Evolutionary conservation across 2,113 vertebrate species (phyloP).

Genomic region (Reinhardtius hippoglossoides): DNA sequence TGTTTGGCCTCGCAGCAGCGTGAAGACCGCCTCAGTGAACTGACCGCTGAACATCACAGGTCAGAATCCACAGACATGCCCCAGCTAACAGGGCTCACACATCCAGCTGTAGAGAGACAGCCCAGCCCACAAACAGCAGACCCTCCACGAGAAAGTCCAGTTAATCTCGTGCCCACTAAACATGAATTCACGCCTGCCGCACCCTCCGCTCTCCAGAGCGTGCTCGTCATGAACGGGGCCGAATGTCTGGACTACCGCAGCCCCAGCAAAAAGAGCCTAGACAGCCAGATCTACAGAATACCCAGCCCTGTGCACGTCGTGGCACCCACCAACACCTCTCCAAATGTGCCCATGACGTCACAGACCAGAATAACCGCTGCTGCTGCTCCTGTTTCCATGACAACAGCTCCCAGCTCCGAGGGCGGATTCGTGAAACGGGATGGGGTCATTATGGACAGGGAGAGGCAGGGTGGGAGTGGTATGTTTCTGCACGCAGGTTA

Average conservation of each 20-base stretch:
- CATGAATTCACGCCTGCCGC: constrained; percentile 51
- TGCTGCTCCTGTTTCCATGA: constrained; percentile 73
- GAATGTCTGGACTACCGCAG: constrained; percentile 83
- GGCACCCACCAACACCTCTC: constrained; percentile 66
- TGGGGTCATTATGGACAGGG: constrained; percentile 79
- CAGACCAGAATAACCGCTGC: constrained; percentile 76
- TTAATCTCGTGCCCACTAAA: constrained; percentile 67
- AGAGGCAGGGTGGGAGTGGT: constrained; percentile 63
- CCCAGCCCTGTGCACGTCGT: constrained; percentile 69
- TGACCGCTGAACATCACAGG: constrained; percentile 53
- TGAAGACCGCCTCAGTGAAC: constrained; percentile 41
- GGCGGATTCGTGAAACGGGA: constrained; percentile 72
- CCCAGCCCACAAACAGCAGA: constrained; percentile 49
- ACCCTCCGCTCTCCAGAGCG: constrained; percentile 74
- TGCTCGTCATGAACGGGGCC: constrained; percentile 82
- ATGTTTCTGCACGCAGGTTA: constrained; percentile 60
- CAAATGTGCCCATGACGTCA: constrained; percentile 62
- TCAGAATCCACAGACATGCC: constrained; percentile 48
- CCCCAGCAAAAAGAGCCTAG: constrained; percentile 74
- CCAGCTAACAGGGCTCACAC: constrained; percentile 40
- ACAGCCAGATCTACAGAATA: constrained; percentile 68
- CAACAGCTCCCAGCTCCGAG: constrained; percentile 73
- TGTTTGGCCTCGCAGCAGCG: constrained; percentile 43
- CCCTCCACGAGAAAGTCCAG: constrained; percentile 51
- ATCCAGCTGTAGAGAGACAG: constrained; percentile 47